Evolutionary conservation across 2,113 vertebrate species (phyloP), one percentile per base, ranked within the genome.

Genomic region (Toxotes jaculatrix): DNA sequence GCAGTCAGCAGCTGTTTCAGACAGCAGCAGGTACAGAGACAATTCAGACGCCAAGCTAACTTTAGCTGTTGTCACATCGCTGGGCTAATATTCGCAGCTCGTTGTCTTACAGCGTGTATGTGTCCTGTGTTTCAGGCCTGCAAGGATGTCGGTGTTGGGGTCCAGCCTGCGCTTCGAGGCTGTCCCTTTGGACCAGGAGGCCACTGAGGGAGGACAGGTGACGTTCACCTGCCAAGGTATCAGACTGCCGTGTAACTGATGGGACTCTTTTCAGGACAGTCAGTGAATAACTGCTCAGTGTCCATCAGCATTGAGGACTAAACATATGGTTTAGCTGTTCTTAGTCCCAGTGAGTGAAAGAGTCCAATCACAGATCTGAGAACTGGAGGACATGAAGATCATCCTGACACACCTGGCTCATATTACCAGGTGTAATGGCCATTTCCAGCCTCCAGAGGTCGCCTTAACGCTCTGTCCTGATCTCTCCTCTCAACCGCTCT

Each of bases 171-270:
- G 65, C 69, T 90, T 90, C 1, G 76, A 88, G 55, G 61, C 84
- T 0, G 10, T 88, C 51, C 86, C 86, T 77, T 65, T 88, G 79
- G 72, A 90, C 17, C 86, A 87, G 82, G 79, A 85, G 38, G 65
- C 86, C 45, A 68, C 81, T 27, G 89, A 88, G 31, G 89, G 86
- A 62, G 60, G 78, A n/a, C 72, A 65, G 81, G 84, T 88, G 55
- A 74, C 64, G 0, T 82, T 88, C 65, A 83, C 76, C 68, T 88
- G 87, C 51, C 87, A 75, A 63, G 84, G 89, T 90, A 23, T 27
- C 27, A 27, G 27, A 27, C 27, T 27, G 27, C 27, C 27, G 27
- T 27, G 27, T 27, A 27, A 27, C 27, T 27, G 27, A 27, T 27
- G 27, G 27, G 27, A 27, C 27, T 27, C 27, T 27, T 27, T 27